phyloP scores from a whole-genome alignment of 2,888 invertebrate species.

The Dermolepida albohirtum region DNA sequence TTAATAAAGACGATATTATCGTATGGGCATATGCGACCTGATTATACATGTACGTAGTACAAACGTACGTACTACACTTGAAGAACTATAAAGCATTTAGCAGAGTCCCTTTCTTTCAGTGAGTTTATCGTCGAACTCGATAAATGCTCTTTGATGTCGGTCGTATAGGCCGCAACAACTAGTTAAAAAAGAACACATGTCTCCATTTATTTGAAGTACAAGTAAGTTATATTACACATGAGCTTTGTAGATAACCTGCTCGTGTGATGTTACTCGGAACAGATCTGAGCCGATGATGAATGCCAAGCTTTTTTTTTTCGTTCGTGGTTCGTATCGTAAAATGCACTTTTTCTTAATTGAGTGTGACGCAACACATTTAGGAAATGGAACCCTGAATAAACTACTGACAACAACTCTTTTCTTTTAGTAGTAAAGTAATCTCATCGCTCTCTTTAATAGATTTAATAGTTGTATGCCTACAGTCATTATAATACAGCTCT shows the following conservation, averaged over 20 bases:
- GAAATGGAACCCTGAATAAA: not conserved
- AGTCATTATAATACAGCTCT: too few species aligned
- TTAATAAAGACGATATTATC: slow-evolving; percentile 36
- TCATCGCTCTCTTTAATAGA: too few species aligned
- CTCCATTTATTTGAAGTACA: slow-evolving; percentile 38
- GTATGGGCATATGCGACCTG: slow-evolving; percentile 27
- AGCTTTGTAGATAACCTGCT: slow-evolving; percentile 30
- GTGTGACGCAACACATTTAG: slow-evolving; percentile 25
- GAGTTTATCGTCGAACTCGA: slow-evolving; percentile 42
- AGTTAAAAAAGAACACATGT: slow-evolving; percentile 38
- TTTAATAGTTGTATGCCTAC: too few species aligned
- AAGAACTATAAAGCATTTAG: slow-evolving; percentile 37
- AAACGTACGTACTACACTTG: slow-evolving; percentile 24
- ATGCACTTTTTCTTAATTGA: slow-evolving; percentile 27
- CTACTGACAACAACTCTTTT: slow-evolving; percentile 8
- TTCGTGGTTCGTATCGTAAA: slow-evolving; percentile 19
- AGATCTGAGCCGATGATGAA: slow-evolving; percentile 32
- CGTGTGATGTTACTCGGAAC: slow-evolving; percentile 21
- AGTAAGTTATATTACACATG: slow-evolving; percentile 26
- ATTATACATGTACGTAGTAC: slow-evolving; percentile 21
- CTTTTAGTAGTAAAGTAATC: not conserved
- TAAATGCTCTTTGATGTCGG: slow-evolving; percentile 43
- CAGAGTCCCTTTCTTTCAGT: slow-evolving; percentile 35
- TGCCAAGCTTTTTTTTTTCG: slow-evolving; percentile 17
- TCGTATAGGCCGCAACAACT: slow-evolving; percentile 22